phyloP scores from a whole-genome alignment of 2,888 invertebrate species.

The Himalopsyche kuldschensis region DNA sequence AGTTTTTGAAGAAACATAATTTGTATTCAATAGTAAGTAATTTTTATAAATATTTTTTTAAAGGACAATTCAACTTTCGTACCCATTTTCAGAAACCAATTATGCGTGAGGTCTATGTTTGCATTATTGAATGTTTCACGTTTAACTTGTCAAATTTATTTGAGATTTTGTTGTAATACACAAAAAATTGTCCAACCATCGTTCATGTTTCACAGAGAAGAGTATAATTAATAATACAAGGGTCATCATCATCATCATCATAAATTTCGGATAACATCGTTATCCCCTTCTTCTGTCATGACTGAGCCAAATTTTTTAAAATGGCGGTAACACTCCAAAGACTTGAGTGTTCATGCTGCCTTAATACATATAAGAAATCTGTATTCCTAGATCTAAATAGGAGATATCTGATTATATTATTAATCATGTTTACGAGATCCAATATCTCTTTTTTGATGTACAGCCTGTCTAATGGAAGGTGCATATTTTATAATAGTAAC shows the following conservation, averaged over 20 bases:
- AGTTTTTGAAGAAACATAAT: no score
- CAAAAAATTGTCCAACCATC: no score
- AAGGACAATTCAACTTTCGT: no score
- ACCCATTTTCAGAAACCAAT: no score
- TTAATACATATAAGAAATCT: not conserved
- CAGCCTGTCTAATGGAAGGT: not conserved
- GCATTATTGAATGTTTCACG: no score
- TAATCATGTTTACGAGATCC: conserved; percentile 14
- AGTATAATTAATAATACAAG: not conserved
- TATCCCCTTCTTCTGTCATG: conserved; percentile 18
- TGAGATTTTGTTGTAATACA: no score
- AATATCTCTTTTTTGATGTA: not conserved
- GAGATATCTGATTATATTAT: conserved; percentile 16
- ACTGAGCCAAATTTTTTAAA: conserved; percentile 7
- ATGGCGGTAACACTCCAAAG: conserved; percentile 17
- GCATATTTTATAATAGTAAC: not conserved
- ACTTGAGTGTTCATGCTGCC: not conserved
- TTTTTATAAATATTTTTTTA: no score
- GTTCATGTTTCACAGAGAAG: not conserved
- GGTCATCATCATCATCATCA: conserved; percentile 5
- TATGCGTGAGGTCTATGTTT: no score
- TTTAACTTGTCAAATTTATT: no score
- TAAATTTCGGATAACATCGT: not conserved
- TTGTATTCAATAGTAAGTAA: no score
- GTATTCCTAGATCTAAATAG: not conserved